Conservation (phyloP, 2,113 vertebrate species). For the Microcebus jonahi region DNA sequence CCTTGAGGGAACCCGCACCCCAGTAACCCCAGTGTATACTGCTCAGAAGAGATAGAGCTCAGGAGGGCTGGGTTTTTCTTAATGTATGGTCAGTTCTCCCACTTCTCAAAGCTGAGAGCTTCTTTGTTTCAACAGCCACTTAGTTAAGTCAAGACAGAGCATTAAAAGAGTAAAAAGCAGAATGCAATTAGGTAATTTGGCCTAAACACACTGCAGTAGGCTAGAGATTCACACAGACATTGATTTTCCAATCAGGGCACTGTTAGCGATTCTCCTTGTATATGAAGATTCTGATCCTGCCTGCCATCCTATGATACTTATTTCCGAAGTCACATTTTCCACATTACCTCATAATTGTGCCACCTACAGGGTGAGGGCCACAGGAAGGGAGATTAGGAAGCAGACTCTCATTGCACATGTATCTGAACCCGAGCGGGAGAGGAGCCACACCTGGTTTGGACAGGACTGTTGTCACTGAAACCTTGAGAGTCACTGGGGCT, state of each 20-base stretch:
- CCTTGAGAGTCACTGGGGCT: not conserved
- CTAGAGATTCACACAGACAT: not conserved
- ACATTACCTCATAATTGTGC: not conserved
- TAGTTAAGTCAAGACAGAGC: not conserved
- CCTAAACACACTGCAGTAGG: not conserved
- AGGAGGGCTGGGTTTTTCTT: not conserved
- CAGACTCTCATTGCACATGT: not conserved
- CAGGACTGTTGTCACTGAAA: not conserved
- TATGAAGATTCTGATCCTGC: not conserved
- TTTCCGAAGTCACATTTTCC: not conserved
- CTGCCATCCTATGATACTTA: not conserved
- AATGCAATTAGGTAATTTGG: not conserved
- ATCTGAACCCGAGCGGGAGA: not conserved
- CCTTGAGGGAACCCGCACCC: not conserved
- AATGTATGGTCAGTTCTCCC: not conserved
- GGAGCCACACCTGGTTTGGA: fast-evolving
- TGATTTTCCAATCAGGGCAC: not conserved
- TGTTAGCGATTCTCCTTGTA: not conserved
- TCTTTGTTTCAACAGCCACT: not conserved
- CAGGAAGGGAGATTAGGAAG: not conserved
- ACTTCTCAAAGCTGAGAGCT: not conserved
- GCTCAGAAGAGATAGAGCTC: not conserved
- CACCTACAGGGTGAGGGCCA: not conserved
- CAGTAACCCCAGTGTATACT: not conserved
- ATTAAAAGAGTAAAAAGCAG: not conserved